phyloP scores from a whole-genome alignment of 2,888 invertebrate species.

The Ormyrus labotus region DNA sequence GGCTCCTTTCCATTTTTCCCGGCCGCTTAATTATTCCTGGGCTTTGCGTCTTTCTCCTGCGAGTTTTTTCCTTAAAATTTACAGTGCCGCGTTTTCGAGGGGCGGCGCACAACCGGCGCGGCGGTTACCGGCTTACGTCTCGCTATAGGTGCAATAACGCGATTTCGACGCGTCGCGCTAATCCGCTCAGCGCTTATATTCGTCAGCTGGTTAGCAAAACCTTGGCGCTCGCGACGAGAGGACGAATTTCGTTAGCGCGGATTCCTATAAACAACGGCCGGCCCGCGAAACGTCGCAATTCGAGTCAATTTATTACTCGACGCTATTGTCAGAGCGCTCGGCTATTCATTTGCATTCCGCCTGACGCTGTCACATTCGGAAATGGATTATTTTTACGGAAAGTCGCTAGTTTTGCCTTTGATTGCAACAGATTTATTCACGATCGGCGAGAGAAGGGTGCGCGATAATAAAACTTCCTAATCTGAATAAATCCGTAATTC shows the following conservation, averaged over 20 bases:
- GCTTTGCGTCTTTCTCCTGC: neutral
- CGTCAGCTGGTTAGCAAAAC: conserved; percentile 62
- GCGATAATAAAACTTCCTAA: conserved; percentile 16
- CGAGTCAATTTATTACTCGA: conserved; percentile 46
- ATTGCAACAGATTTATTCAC: neutral
- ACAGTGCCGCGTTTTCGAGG: neutral
- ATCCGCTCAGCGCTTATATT: conserved; percentile 67
- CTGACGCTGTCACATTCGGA: conserved; percentile 7
- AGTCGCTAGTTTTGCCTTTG: neutral
- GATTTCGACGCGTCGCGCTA: conserved; percentile 66
- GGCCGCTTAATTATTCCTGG: conserved; percentile 22
- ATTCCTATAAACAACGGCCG: conserved; percentile 49
- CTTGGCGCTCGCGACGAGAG: conserved; percentile 44
- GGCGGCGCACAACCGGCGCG: neutral
- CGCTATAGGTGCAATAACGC: conserved; percentile 64
- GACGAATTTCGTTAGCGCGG: conserved; percentile 27
- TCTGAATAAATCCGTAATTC: conserved; percentile 40
- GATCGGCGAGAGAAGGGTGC: too few species aligned
- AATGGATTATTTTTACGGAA: conserved; percentile 19
- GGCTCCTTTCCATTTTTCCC: neutral
- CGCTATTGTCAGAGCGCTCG: conserved; percentile 20
- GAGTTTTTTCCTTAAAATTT: neutral
- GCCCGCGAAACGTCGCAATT: conserved; percentile 17
- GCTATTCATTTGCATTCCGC: conserved; percentile 21
- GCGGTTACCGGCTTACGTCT: neutral